Evolutionary conservation across 1,140 invertebrate genomes (phyloP).

Genomic region (Orussus abietinus): DNA sequence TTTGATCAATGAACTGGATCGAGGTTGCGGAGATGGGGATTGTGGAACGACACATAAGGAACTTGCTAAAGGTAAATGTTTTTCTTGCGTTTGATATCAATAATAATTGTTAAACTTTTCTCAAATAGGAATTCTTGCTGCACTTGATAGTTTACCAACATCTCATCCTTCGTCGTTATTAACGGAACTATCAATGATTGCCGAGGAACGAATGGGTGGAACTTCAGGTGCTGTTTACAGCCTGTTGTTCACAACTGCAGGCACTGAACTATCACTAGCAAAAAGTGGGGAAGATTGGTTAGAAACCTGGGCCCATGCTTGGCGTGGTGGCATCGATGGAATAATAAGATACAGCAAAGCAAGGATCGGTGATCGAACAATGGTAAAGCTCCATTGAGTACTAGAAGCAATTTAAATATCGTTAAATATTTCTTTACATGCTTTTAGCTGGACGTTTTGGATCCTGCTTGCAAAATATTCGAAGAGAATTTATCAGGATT

Average conservation of each 20-base stretch:
- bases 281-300: conserved; percentile 21
- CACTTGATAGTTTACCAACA: conserved; percentile 36
- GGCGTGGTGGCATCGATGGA: conserved; percentile 55
- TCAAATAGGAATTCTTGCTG: conserved; percentile 42
- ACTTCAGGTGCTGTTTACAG: conserved; percentile 70
- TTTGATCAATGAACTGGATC: conserved; percentile 68
- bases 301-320: conserved; percentile 51
- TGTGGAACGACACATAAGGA: conserved; percentile 70
- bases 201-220: conserved; percentile 66
- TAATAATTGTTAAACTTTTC: conserved; percentile 8
- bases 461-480: conserved; percentile 39
- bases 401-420: background rate
- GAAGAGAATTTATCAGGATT: conserved; percentile 19
- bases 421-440: conserved; percentile 2
- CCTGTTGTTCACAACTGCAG: conserved; percentile 66
- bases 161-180: conserved; percentile 52
- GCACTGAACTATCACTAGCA: conserved; percentile 44
- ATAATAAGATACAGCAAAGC: conserved; percentile 72
- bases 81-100: conserved; percentile 5
- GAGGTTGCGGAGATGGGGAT: conserved; percentile 77
- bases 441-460: conserved; percentile 51
- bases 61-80: conserved; percentile 57
- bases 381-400: conserved; percentile 52
- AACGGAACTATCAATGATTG: conserved; percentile 56
- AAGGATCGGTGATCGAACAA: conserved; percentile 70